Base-by-base conservation (phyloP, 1,140 invertebrate species). In the Notospermus geniculatus region DNA sequence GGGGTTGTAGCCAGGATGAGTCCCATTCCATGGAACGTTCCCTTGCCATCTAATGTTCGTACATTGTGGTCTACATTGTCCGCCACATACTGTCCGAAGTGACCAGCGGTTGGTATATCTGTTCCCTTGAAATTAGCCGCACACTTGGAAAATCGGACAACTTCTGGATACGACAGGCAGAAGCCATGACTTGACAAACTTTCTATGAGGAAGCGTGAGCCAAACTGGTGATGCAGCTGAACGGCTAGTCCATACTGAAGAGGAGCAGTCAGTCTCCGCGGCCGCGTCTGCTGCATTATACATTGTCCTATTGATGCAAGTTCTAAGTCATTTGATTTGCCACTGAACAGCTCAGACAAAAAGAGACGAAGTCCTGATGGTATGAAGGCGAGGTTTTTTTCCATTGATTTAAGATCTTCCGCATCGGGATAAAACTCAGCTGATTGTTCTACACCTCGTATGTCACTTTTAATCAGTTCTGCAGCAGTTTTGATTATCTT, bases 251-350 rank as follows among this genome's bases (percentile, higher is more conserved):
- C 70, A 19, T 69, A 19, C 17, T 73, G 73, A n/a, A 75, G 57
- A 29, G 67, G 69, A 57, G 64, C 53, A n/a, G 73, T 28, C 11
- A 74, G 36, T 5, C 29, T 57, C 45, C 61, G 59, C 32, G 73
- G 71, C 59, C 64, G 30, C 17, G 57, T 27, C 9, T 65, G 53
- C 60, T 73, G 64, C 25, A 73, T 66, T 15, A 71, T 66, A 22
- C 66, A 59, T 41, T 74, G 72, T 29, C 62, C 69, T 39, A 73
- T 57, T 1, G 67, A 62, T 1, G 66, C 64, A 43, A 65, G 19
- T 56, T 71, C 68, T 0, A 68, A 29, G 13, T 58, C 53, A 25
- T 25, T 15, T 32, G 63, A 19, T 52, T 64, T 64, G 15, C 29
- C 22, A 58, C 32, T 36, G 15, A 36, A 36, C 32, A 36, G 32